These are phyloP conservation scores for Phyllostomus hastatus DNA, from an alignment of 2,113 vertebrate genomes.

Conservation along the genomic window DNA sequence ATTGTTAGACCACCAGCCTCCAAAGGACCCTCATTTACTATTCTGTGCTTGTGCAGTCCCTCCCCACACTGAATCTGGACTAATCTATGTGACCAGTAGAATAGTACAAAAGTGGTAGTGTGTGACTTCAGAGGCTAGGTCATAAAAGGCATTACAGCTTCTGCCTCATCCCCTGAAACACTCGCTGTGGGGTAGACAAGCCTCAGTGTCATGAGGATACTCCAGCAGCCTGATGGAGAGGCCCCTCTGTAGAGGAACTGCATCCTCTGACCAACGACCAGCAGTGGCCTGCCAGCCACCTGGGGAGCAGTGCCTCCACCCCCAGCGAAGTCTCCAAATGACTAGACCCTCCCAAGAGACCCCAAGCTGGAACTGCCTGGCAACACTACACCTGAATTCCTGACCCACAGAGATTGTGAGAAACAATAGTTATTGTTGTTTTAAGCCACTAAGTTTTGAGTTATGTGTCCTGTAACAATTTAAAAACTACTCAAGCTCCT, in stretches of 20 bases:
- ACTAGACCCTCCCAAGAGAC: background rate
- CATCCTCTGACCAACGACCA: background rate
- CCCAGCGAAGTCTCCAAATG: background rate
- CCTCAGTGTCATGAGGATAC: background rate
- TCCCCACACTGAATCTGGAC: background rate
- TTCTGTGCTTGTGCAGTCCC: background rate
- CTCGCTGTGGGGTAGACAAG: background rate
- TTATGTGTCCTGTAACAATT: background rate
- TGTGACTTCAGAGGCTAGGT: constrained; percentile 30
- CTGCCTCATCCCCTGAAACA: background rate
- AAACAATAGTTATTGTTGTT: background rate
- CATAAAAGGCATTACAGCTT: background rate
- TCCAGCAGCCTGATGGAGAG: background rate
- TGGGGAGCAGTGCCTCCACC: background rate
- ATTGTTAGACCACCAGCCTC: background rate
- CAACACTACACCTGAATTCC: background rate
- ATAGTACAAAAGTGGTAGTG: background rate
- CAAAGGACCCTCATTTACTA: background rate
- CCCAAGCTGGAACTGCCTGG: background rate
- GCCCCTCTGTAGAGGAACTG: background rate
- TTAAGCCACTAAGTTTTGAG: constrained; percentile 18
- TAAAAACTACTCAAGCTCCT: background rate
- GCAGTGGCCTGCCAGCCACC: background rate
- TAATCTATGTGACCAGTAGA: background rate
- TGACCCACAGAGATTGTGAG: background rate